Evolutionary conservation across 2,797 vertebrate genomes (phyloP).

Genomic region (Anabas testudineus): DNA sequence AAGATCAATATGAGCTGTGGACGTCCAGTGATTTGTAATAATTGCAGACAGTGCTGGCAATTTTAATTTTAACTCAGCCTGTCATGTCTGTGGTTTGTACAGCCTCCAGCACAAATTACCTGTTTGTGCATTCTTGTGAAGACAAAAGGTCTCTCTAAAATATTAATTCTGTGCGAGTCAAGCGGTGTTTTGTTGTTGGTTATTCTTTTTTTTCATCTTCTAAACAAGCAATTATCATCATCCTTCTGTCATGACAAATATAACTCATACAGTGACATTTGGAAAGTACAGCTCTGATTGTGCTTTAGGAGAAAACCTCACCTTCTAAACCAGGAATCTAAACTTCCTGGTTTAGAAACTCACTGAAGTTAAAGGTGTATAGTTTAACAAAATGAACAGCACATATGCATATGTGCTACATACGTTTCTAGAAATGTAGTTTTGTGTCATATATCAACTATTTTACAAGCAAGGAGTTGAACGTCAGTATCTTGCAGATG

Average conservation of each 20-base stretch:
- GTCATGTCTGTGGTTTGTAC: conserved; percentile 41
- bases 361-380: too few species aligned
- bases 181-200: conserved; percentile 8
- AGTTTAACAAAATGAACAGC: too few species aligned
- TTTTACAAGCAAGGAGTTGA: too few species aligned
- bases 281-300: not conserved
- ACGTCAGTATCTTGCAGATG: too few species aligned
- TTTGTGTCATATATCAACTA: too few species aligned
- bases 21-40: conserved; percentile 54
- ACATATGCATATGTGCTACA: too few species aligned
- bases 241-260: conserved; percentile 15
- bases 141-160: conserved; percentile 38
- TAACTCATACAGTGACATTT: conserved; percentile 5
- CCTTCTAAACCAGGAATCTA: conserved; percentile 1
- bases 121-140: conserved; percentile 38
- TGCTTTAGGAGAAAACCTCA: conserved; percentile 11
- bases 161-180: conserved; percentile 31
- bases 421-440: too few species aligned
- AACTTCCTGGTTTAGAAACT: too few species aligned
- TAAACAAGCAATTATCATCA: conserved; percentile 35
- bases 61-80: conserved; percentile 46
- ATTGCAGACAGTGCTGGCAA: conserved; percentile 33
- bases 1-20: conserved; percentile 51
- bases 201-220: conserved; percentile 23
- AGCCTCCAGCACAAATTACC: conserved; percentile 46